Percentiles rank a stretch among this genome's conserved stretches.
These are phyloP conservation scores for Propithecus deckenii DNA, from an alignment of 2,797 vertebrate genomes.

Conservation along the genomic window DNA sequence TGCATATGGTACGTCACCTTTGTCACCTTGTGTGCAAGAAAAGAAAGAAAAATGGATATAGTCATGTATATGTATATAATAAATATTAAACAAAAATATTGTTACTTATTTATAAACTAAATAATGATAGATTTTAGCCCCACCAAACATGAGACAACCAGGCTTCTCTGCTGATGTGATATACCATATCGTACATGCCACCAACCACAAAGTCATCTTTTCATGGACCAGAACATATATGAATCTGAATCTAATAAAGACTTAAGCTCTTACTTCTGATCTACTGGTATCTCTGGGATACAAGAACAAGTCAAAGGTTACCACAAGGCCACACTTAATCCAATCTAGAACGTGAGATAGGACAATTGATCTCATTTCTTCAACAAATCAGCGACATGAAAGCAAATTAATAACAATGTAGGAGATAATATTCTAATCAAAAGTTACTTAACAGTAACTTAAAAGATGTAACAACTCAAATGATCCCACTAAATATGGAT, in stretches of 20 bases:
- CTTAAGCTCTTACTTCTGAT: neutral
- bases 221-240: neutral
- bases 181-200: neutral
- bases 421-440: neutral
- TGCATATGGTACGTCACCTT: neutral
- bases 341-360: neutral
- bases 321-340: neutral
- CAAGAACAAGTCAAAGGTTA: neutral
- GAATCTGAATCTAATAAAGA: neutral
- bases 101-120: neutral
- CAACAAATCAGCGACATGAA: neutral
- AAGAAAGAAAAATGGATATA: neutral
- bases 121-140: neutral
- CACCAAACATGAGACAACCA: neutral
- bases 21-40: neutral
- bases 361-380: neutral
- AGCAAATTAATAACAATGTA: neutral
- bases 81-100: neutral
- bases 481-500: neutral
- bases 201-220: neutral
- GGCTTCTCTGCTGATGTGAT: neutral
- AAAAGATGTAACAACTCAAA: neutral
- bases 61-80: neutral
- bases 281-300: neutral
- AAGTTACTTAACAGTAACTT: neutral